A percentile compares a stretch with the other conserved stretches of the same genome.
Conservation (phyloP, 2,797 vertebrate species). For the Chelidonichthys spinosus region DNA sequence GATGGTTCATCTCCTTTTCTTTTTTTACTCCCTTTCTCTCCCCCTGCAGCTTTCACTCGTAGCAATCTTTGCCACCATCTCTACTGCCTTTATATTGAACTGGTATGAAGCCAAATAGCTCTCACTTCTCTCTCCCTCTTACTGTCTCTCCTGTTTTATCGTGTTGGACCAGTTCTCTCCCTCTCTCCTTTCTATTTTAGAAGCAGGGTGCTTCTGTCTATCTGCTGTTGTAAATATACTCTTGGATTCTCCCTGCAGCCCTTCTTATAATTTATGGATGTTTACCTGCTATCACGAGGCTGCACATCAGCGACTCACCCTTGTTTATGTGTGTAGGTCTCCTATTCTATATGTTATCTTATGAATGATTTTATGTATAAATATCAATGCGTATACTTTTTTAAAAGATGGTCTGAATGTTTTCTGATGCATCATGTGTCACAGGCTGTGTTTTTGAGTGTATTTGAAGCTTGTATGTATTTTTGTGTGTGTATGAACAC, state of each 20-base stretch:
- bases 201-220: conserved; percentile 51
- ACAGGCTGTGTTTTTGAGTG: conserved; percentile 17
- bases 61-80: conserved; percentile 56
- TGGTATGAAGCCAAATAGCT: conserved; percentile 57
- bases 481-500: conserved; percentile 29
- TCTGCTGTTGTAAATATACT: conserved; percentile 71
- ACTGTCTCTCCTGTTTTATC: conserved; percentile 50
- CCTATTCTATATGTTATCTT: neutral
- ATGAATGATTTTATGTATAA: too few species aligned
- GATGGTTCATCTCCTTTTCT: conserved; percentile 23
- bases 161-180: conserved; percentile 27
- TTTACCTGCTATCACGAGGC: conserved; percentile 65
- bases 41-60: conserved; percentile 43
- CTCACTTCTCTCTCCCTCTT: conserved; percentile 47
- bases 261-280: conserved; percentile 70
- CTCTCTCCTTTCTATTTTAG: conserved; percentile 22
- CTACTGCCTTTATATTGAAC: conserved; percentile 50
- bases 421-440: conserved; percentile 12
- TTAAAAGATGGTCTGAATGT: neutral
- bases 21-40: conserved; percentile 18
- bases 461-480: conserved; percentile 16
- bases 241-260: conserved; percentile 68
- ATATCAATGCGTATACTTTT: neutral
- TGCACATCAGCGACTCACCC: conserved; percentile 36
- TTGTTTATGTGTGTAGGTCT: conserved; percentile 9